Evolutionary conservation across 2,113 vertebrate species (phyloP), one percentile per base, ranked within the genome.

Genomic region (Cyanoderma ruficeps): DNA sequence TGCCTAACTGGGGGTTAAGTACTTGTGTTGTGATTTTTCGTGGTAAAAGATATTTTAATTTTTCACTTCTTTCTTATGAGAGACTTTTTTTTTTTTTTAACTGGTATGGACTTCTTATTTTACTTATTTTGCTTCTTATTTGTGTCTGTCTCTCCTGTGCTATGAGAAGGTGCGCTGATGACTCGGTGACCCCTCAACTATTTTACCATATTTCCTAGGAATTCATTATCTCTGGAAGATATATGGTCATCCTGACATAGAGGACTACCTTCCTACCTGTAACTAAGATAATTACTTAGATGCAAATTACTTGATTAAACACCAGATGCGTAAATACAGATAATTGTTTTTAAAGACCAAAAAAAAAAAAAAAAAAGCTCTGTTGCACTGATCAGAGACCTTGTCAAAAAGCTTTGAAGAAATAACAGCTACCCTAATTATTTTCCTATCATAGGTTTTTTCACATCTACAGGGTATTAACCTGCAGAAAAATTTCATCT

Each of bases 101-200:
- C 15, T 55, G 3, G 9, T 35, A 19, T 19, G 2, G 1, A 24
- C 13, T 80, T 64, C 14, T 42, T 61, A 22, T 71, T 89, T 76
- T 46, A 28, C 8, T 37, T 24, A 22, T 42, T 59, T 77, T 44
- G 13, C 11, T 68, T 76, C 37, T 42, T 19, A 18, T 39, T 46
- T 39, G 8, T 52, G 55, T 52, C 33, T 52, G 55, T 52, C 33
- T 60, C 27, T 28, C 22, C 5, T 75, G 50, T 67, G 11, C 15
- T 79, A 2, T 44, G 21, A 68, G 19, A 3, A 70, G 5, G 3
- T 47, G 46, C 0, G 0, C 5, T 63, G 39, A 44, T 53, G 20
- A 19, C 24, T 69, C 7, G 1, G 15, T 42, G 31, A 24, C 3
- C 9, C 16, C 18, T 63, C 39, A 59, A 19, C 5, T 15, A 25